phyloP scores from a whole-genome alignment of 2,797 vertebrate species.

The Liparis tanakae region DNA sequence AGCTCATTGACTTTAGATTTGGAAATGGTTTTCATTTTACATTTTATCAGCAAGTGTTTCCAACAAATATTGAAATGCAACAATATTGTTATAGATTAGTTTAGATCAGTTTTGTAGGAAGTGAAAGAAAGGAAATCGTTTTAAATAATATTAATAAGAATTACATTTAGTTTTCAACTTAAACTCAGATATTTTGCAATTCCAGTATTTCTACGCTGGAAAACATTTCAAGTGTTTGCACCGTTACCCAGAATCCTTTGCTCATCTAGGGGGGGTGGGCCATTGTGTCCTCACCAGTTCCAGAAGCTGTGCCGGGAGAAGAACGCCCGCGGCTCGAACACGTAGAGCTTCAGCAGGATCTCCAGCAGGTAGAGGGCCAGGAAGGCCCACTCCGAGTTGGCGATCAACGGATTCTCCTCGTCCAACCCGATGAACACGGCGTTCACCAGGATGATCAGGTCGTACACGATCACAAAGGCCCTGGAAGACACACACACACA shows the following conservation, averaged over 20 bases:
- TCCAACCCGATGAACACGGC: slow-evolving; percentile 94
- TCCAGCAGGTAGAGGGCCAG: slow-evolving; percentile 89
- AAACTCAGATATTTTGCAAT: background rate
- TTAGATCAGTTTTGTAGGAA: slow-evolving; percentile 4
- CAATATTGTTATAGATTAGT: background rate
- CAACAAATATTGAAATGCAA: background rate
- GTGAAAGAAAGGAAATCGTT: background rate
- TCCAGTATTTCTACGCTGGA: background rate
- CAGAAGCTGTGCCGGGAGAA: slow-evolving; percentile 91
- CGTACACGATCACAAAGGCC: slow-evolving; percentile 88
- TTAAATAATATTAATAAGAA: background rate
- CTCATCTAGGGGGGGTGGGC: background rate
- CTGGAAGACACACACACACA: slow-evolving; percentile 72
- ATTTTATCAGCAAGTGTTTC: background rate
- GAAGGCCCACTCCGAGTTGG: slow-evolving; percentile 90
- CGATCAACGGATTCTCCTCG: slow-evolving; percentile 87
- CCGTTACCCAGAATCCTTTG: slow-evolving; percentile 8
- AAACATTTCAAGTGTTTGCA: background rate
- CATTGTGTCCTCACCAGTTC: slow-evolving; percentile 89
- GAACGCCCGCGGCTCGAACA: slow-evolving; percentile 87
- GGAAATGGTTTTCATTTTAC: background rate
- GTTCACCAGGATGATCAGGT: slow-evolving; percentile 91
- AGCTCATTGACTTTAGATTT: slow-evolving; percentile 13
- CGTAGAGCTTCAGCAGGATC: slow-evolving; percentile 93
- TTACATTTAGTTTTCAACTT: background rate